Conservation (phyloP, 1,140 invertebrate species). For the Oedothorax gibbosus region DNA sequence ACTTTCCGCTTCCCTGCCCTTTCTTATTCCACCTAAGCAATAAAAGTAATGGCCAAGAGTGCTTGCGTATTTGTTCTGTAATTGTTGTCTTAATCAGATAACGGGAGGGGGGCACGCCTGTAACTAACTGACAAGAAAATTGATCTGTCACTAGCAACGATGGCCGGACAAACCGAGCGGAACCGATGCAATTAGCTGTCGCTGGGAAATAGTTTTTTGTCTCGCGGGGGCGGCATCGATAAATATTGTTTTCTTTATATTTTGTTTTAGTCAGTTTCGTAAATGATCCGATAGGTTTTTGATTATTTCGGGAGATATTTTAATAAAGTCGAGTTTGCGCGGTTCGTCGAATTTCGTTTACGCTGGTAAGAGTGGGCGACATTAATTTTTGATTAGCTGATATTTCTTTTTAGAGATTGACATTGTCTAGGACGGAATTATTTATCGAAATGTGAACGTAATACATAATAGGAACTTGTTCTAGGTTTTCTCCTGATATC, state of each 20-base stretch:
- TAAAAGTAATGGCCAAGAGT: constrained; percentile 22
- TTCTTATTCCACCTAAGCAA: constrained; percentile 14
- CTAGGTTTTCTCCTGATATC: too few relatives aligned
- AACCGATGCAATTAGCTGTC: constrained; percentile 57
- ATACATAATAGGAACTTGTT: too few relatives aligned
- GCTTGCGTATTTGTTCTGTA: constrained; percentile 5
- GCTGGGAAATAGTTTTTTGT: constrained; percentile 26
- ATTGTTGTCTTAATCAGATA: constrained; percentile 56
- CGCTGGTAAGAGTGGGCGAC: too few relatives aligned
- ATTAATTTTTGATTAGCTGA: too few relatives aligned
- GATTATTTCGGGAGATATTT: too few relatives aligned
- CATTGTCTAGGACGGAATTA: too few relatives aligned
- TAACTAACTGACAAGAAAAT: constrained; percentile 60
- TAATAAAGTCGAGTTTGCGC: too few relatives aligned
- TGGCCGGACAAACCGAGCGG: constrained; percentile 48
- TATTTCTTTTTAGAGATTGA: too few relatives aligned
- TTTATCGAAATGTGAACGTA: too few relatives aligned
- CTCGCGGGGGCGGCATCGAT: neutral
- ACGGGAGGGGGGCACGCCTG: constrained; percentile 16
- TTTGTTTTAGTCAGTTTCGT: neutral
- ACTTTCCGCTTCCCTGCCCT: too few relatives aligned
- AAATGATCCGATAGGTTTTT: too few relatives aligned
- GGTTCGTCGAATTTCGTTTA: too few relatives aligned
- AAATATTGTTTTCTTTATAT: constrained; percentile 12
- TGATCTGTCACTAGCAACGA: constrained; percentile 56